Base-by-base conservation (phyloP, 1,140 invertebrate species). In the Papilio machaon region DNA sequence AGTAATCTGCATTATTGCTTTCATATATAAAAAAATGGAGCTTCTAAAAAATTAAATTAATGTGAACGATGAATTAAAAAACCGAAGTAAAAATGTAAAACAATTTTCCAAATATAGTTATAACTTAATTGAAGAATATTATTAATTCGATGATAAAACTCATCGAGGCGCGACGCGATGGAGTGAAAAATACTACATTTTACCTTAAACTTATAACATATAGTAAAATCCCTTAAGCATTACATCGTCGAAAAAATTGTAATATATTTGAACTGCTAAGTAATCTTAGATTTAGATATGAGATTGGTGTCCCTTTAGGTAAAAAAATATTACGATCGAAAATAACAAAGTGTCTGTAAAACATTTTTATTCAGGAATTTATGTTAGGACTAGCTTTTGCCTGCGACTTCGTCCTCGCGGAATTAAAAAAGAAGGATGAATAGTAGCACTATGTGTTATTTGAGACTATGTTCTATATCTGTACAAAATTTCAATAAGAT, bases 281-380 rank as follows among this genome's bases (percentile, higher is more conserved):
- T 67, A 67, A 67, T 67, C 64, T 67, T 35, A 30, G 64, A 30
- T 67, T 67, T 67, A 67, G 64, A 67, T 67, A 67, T 67, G 64
- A 67, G 64, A 67, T 67, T 6, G 64, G 64, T 67, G 64, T 67
- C 64, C 23, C 30, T 67, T 54, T 35, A 67, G 64, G 23, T 8
- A 67, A 67, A 7, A 43, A 67, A 67, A 35, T 35, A 35, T 67
- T 67, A 67, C 30, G 64, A 67, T 70, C 30, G 1, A 35, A 30
- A 35, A 38, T 70, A 38, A 70, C 19, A 70, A 70, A 13, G 64
- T 70, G 30, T 38, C 13, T 13, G 11, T 70, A 15, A 70, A 35
- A 38, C 35, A 38, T 35, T 70, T 35, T 70, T 64, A 30, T 64
- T 64, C 30, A 35, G 6, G 13, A 35, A 43, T 6, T 6, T 43